Evolutionary conservation across 2,888 invertebrate species (phyloP), one percentile per base, ranked within the genome.

Genomic region (Nemapogon koenigi): DNA sequence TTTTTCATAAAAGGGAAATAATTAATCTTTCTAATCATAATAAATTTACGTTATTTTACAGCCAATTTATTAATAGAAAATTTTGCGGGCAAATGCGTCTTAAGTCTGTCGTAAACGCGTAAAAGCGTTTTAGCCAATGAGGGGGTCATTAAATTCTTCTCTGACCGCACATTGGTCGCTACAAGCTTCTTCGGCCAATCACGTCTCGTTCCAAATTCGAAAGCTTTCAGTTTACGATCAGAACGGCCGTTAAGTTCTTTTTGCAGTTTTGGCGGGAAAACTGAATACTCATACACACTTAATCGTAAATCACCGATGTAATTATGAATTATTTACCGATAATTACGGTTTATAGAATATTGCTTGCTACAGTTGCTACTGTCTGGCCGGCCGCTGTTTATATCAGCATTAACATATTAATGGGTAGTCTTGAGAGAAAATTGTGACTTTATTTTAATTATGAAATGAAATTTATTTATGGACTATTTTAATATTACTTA

Each of bases 41-140:
- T 76, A 73, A 73, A 73, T 73, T 68, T 68, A 33, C 18, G 15
- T 16, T 56, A 61, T 53, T 73, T 75, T 72, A 75, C 71, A 72
- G 68, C 66, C 70, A 71, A 72, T 75, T 73, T 76, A 78, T 72
- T 76, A 76, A 73, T 76, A 78, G 76, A 75, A 75, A n/a, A 68
- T 71, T 76, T 78, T 56, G 75, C 75, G 68, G 25, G 26, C 28
- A 27, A 66, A 65, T 62, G 58, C 69, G 69, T 72, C 73, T 75
- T 64, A 67, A 67, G 59, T 61, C 57, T 57, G 64, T 73, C 76
- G 72, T 76, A 75, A 75, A 75, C 66, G 66, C 65, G 66, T 64
- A 59, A 71, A 67, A 66, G 58, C 69, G 56, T 55, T 53, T 57
- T 59, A 58, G 54, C 73, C 73, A 72, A 73, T 71, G 63, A 60